Evolutionary conservation across 2,888 invertebrate genomes (phyloP), one percentile per base, ranked within the genome.

Genomic region (Thymelicus lineola): DNA sequence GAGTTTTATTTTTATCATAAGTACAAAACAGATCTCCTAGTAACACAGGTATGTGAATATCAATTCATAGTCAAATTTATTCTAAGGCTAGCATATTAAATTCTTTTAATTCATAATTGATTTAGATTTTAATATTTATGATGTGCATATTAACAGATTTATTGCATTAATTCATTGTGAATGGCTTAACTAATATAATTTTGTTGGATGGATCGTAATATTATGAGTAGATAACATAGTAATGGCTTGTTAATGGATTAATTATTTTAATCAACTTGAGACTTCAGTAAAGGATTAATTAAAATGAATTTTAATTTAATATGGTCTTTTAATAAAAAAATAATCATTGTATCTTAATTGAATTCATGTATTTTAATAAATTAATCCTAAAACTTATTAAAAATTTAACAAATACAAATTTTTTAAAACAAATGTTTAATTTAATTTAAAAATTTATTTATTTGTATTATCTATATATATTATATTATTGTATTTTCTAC

Each of bases 101-200:
- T n/a, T 5, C 12, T 6, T n/a, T 61, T 9, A 28, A 46, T 61
- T 28, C 46, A 28, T 61, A 46, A 61, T 61, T 12, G 20, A 45
- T 46, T 28, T 46, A n/a, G 12, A 60, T 45, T 6, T 6, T 46
- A 46, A 61, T 46, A 61, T 61, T 20, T 28, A 46, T 45, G 20
- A 45, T 12, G 46, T 61, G 14, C 60, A 12, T 42, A 59, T 17
- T 50, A 17, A 50, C 17, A 7, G 17, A 17, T 17, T 50, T 2
- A 50, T 50, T 50, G n/a, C 7, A 50, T 50, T 1, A 7, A 50
- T 17, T 50, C 1, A 50, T 50, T 50, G 7, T 61, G 46, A 61
- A 46, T 61, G 60, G 46, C 60, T 61, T 36, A 46, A 61, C 60
- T 61, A 46, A 61, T 61, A 61, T 45, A 45, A 42, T 20, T 7